These are phyloP conservation scores for Sciaenops ocellatus DNA, from an alignment of 2,797 vertebrate species.

Conservation along the genomic window DNA sequence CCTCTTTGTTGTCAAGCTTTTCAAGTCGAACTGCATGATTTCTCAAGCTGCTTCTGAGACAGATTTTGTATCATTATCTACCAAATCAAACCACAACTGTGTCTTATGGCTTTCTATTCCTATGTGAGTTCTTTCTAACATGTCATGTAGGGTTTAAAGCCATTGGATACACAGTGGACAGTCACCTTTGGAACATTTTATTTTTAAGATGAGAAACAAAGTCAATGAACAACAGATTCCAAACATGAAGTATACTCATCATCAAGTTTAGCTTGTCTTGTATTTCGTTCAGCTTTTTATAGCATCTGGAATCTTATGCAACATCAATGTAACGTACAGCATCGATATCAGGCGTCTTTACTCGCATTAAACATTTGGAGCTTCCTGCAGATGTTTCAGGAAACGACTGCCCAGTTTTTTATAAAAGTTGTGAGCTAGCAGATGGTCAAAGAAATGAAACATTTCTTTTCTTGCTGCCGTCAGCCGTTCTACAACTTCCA, in stretches of 20 bases:
- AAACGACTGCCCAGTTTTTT: conserved; percentile 20
- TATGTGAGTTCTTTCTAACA: conserved; percentile 95
- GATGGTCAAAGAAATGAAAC: conserved; percentile 45
- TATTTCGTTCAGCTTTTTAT: conserved; percentile 25
- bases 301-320: conserved; percentile 11
- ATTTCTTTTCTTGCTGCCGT: conserved; percentile 40
- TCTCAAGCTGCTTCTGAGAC: conserved; percentile 39
- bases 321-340: conserved; percentile 1
- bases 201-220: not conserved
- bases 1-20: conserved; percentile 52
- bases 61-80: conserved; percentile 36
- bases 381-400: conserved; percentile 23
- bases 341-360: not conserved
- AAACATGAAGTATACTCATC: not conserved
- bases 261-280: conserved; percentile 17
- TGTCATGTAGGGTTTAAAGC: conserved; percentile 99
- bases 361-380: conserved; percentile 10
- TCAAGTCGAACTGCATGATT: conserved; percentile 37
- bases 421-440: conserved; percentile 26
- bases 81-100: conserved; percentile 85
- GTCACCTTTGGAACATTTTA: conserved; percentile 67
- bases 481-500: conserved; percentile 20
- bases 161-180: conserved; percentile 94
- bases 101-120: conserved; percentile 99
- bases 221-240: not conserved